Evolutionary conservation across 2,888 invertebrate species (phyloP), one percentile per base, ranked within the genome.

Genomic region (Oscheius sp.): DNA sequence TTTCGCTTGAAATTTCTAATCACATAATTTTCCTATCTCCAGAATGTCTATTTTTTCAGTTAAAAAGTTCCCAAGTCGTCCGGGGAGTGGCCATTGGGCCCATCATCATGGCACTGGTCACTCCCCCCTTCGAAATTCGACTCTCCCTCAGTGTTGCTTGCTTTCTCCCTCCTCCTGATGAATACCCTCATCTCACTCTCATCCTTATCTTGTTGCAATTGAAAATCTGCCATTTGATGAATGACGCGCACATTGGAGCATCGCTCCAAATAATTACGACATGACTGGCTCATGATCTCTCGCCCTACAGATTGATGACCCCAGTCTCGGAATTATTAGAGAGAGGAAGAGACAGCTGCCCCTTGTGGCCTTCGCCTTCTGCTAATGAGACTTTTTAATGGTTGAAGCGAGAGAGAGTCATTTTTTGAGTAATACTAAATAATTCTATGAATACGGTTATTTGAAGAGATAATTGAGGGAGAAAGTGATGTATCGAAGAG

Each of bases 251-350:
- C n/a, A n/a, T n/a, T n/a, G n/a, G n/a, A n/a, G n/a, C n/a, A n/a
- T n/a, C n/a, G 33, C 20, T 30, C 22, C 47, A 62, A 62, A 62
- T 62, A 62, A 62, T 62, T 62, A 62, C n/a, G 47, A 32, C 62
- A 62, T 62, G 62, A 62, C 49, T 47, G n/a, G n/a, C n/a, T n/a
- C n/a, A n/a, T n/a, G n/a, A n/a, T n/a, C 38, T 38, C 38, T 12
- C 14, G 14, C 22, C 14, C 41, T 59, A 49, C 62, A 62, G 47
- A 62, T 49, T 47, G 62, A 49, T 62, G 47, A 32, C 32, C 33
- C 33, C 20, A 26, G 47, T 33, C n/a, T 20, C 62, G 49, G 62
- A 62, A 47, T 49, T 47, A 62, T 62, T 22, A 62, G 62, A 33
- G 47, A 49, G 45, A 33, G 20, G 47, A 36, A 47, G 30, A n/a